Conservation (phyloP, 2,797 vertebrate genomes). For the Myioborus melanocephalus region DNA sequence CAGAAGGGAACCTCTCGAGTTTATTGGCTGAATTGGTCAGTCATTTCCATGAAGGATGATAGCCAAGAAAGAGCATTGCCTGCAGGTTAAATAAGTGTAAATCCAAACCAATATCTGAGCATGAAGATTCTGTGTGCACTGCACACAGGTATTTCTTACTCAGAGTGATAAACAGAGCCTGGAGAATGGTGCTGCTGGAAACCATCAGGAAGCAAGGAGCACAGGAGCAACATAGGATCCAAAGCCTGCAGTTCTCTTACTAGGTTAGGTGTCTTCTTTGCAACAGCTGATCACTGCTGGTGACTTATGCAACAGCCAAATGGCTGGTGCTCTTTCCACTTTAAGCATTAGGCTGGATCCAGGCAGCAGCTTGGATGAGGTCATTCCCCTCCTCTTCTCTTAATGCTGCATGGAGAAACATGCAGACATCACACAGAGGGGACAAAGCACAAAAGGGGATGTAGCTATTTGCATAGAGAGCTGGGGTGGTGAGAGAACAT, state of each 20-base stretch:
- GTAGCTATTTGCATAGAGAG: neutral
- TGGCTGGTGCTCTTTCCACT: neutral
- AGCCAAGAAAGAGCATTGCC: neutral
- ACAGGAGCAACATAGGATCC: neutral
- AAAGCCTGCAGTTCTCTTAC: neutral
- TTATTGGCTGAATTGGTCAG: neutral
- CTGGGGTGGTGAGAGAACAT: neutral
- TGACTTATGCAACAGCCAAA: neutral
- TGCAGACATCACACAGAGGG: neutral
- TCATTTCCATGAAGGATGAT: neutral
- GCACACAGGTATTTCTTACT: neutral
- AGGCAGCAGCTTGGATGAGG: neutral
- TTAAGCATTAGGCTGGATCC: neutral
- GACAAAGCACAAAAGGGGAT: neutral
- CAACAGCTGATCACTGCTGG: neutral
- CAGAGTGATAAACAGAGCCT: neutral
- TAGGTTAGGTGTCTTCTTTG: neutral
- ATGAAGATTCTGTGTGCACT: neutral
- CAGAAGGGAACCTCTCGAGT: neutral
- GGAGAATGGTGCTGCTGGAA: neutral
- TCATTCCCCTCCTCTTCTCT: neutral
- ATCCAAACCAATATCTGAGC: neutral
- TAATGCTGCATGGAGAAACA: neutral
- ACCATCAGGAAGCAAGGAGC: neutral
- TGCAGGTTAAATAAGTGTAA: neutral